Evolutionary conservation across 1,140 invertebrate genomes (phyloP).

Genomic region (Platyura marginata): DNA sequence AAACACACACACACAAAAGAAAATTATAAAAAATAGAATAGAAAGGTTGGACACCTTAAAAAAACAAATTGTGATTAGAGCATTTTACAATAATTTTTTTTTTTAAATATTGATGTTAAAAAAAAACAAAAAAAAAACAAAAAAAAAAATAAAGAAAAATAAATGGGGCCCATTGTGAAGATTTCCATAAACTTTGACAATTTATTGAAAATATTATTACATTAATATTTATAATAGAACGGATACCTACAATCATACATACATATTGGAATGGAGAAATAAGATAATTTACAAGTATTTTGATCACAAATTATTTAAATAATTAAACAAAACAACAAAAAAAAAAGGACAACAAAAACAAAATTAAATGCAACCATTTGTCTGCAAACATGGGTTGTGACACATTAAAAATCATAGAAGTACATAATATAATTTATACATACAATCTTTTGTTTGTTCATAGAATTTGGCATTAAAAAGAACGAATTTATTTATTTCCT

Average conservation of each 20-base stretch:
- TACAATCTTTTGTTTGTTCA: neutral
- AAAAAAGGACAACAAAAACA: neutral
- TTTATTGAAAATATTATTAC: no score
- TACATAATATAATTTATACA: neutral
- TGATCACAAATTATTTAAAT: neutral
- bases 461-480: neutral
- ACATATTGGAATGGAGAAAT: neutral
- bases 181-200: no score
- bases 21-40: neutral
- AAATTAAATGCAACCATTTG: neutral
- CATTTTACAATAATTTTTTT: neutral
- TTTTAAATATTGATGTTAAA: neutral
- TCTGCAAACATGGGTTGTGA: neutral
- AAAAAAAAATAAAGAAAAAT: neutral
- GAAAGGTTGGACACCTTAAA: neutral
- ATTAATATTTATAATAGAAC: no score
- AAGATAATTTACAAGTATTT: neutral
- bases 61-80: constrained; percentile 2
- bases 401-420: neutral
- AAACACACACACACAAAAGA: neutral
- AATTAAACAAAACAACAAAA: neutral
- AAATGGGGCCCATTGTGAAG: neutral
- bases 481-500: neutral
- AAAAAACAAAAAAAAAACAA: neutral
- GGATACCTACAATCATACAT: no score